Percentiles rank a stretch among this genome's conserved stretches.
phyloP scores from a whole-genome alignment of 2,888 invertebrate genomes.

The Dryococelus australis region DNA sequence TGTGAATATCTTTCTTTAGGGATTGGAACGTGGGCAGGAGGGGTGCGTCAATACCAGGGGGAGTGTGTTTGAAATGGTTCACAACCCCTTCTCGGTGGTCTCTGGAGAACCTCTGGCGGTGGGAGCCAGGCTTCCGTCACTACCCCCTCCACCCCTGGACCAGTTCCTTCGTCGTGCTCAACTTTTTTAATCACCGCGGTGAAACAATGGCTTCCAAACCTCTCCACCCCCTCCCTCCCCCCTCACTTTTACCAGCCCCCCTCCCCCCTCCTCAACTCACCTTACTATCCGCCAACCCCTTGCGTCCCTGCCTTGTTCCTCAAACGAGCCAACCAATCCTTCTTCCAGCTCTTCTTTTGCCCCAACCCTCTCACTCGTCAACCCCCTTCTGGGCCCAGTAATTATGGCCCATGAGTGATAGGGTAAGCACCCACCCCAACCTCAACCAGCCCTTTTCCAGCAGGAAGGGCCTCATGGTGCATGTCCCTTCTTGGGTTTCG shows the following conservation, averaged over 20 bases:
- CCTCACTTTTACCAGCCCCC: not conserved
- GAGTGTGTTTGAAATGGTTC: not conserved
- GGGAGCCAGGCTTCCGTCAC: not conserved
- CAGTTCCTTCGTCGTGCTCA: constrained; percentile 50
- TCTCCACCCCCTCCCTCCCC: not conserved
- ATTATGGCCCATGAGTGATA: constrained; percentile 51
- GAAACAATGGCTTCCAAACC: constrained; percentile 51
- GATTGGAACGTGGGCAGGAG: not conserved
- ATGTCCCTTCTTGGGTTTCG: constrained; percentile 6
- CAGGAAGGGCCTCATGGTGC: not conserved
- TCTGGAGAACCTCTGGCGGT: not conserved
- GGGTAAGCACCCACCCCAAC: constrained; percentile 36
- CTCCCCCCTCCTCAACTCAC: not conserved
- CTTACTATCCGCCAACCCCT: too few species aligned
- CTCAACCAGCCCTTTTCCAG: not conserved
- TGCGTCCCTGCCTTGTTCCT: not conserved
- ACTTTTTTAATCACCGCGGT: constrained; percentile 55
- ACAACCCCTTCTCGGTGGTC: not conserved
- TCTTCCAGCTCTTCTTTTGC: too few species aligned
- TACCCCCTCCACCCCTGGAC: constrained; percentile 48
- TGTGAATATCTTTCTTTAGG: not conserved
- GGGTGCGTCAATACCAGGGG: not conserved
- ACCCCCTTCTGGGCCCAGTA: constrained; percentile 50
- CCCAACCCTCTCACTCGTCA: constrained; percentile 33
- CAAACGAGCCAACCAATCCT: not conserved